Conservation (phyloP, 37 sponge, comb jelly and placozoan species). For the Ephydatia muelleri region DNA sequence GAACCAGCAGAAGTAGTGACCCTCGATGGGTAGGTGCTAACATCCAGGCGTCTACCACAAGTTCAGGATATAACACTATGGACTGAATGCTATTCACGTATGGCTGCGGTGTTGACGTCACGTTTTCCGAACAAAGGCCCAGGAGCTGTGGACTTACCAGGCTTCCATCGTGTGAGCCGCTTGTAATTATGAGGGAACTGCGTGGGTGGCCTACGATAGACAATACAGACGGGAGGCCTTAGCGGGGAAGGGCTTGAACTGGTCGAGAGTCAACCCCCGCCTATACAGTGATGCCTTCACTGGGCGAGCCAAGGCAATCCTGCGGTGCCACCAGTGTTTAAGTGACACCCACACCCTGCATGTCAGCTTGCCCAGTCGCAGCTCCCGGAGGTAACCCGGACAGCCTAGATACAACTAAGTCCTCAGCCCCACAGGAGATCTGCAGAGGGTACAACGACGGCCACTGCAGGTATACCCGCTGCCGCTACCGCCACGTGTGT, state of each 20-base stretch:
- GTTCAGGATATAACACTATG: not conserved
- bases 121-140: constrained; percentile 11
- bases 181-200: not conserved
- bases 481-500: constrained; percentile 22
- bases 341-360: not conserved
- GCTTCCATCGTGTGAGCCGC: constrained; percentile 9
- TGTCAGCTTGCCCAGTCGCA: not conserved
- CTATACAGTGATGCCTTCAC: constrained; percentile 9
- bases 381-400: not conserved
- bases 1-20: not conserved
- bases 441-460: constrained; percentile 22
- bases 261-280: not conserved
- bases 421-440: constrained; percentile 9
- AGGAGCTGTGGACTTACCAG: constrained; percentile 12
- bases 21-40: not conserved
- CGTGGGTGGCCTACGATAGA: constrained; percentile 12
- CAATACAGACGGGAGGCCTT: constrained; percentile 9
- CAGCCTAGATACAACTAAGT: not conserved
- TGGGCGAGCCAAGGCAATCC: not conserved
- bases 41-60: not conserved
- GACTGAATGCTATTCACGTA: constrained; percentile 3
- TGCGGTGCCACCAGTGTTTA: constrained; percentile 2
- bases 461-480: constrained; percentile 4
- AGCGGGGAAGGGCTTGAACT: constrained; percentile 3
- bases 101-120: constrained; percentile 6